Evolutionary conservation across 2,888 invertebrate genomes (phyloP).

Genomic region (Cephalotes varians): DNA sequence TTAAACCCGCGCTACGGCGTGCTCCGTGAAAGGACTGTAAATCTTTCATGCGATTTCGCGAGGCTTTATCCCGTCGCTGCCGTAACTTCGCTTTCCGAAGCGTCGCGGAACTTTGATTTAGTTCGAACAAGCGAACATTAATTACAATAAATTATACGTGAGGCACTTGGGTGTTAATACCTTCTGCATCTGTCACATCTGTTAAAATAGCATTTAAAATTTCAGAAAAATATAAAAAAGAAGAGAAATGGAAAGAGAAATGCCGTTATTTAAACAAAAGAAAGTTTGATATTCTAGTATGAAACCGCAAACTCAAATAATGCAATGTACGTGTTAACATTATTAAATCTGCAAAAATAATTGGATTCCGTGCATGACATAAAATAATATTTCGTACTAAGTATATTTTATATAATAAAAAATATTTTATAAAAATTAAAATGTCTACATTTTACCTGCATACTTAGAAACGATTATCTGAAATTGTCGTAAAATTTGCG

Average conservation of each 20-base stretch:
- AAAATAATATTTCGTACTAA: not conserved
- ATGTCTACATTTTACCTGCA: not conserved
- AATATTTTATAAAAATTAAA: not conserved
- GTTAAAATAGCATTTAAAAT: not conserved
- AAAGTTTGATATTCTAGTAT: not conserved
- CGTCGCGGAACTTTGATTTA: constrained; percentile 18
- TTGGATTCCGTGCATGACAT: not conserved
- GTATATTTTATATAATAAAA: not conserved
- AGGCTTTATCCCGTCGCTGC: constrained; percentile 17
- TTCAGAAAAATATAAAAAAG: not conserved
- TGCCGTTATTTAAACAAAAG: not conserved
- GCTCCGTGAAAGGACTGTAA: constrained; percentile 27
- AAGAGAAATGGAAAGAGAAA: not conserved
- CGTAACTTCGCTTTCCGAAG: constrained; percentile 12
- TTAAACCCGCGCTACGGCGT: constrained; percentile 2
- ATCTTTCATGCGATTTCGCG: constrained; percentile 14
- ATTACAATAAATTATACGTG: constrained; percentile 17
- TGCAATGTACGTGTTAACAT: not conserved
- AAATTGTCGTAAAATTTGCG: not conserved
- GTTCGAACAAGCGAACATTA: constrained; percentile 24
- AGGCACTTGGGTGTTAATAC: not conserved
- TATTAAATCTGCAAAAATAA: not conserved
- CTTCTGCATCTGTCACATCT: not conserved
- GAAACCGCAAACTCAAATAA: not conserved
- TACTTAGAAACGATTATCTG: not conserved